Percentiles rank a stretch among this genome's conserved stretches.
Evolutionary conservation across 2,113 vertebrate genomes (phyloP).

Genomic region (Romanogobio albipinnatus): DNA sequence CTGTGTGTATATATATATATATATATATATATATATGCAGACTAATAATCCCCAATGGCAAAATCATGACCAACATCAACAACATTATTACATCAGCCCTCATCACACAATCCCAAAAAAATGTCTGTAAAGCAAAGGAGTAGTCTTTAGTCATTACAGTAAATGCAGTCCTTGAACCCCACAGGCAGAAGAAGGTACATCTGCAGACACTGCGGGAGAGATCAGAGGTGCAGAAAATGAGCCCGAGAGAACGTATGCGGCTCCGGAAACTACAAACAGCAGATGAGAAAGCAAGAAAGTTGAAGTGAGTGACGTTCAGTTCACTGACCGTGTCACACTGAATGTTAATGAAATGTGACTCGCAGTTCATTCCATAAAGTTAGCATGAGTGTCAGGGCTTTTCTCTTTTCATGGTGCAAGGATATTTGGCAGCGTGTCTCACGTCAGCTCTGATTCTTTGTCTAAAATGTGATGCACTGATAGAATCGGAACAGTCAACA

Average conservation of each 20-base stretch:
- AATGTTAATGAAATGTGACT: conserved; percentile 24
- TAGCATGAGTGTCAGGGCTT: neutral
- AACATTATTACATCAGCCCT: neutral
- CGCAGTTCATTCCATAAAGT: conserved; percentile 8
- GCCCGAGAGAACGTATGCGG: conserved; percentile 79
- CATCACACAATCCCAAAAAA: neutral
- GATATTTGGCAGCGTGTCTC: neutral
- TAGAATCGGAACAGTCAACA: neutral
- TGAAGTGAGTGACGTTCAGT: conserved; percentile 61
- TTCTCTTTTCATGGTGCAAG: conserved; percentile 11
- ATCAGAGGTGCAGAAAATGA: conserved; percentile 84
- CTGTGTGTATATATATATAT: no score
- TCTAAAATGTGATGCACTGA: neutral
- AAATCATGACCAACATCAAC: neutral
- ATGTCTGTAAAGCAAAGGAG: neutral
- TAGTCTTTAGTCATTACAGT: neutral
- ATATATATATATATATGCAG: neutral
- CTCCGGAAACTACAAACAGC: conserved; percentile 80
- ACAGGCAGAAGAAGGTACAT: conserved; percentile 80
- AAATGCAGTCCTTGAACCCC: conserved; percentile 58
- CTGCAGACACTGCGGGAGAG: conserved; percentile 80
- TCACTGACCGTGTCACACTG: neutral
- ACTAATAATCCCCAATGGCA: neutral
- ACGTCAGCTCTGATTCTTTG: neutral
- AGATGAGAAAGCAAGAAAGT: conserved; percentile 76